Conservation (phyloP, 2,888 invertebrate species). For the Caradrina kadenii region DNA sequence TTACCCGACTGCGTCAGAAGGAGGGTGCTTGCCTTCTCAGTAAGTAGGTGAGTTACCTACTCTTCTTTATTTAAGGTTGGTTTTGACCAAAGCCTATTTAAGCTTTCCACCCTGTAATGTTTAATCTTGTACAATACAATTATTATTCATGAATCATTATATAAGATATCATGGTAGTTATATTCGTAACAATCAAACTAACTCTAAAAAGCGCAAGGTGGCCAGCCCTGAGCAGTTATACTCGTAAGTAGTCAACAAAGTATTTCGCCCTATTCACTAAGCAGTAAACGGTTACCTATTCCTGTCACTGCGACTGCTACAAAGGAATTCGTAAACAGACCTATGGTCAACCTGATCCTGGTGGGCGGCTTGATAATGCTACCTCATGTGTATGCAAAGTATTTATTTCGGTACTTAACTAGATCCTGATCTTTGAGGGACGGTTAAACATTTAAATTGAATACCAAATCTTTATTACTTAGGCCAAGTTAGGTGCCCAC, state of each 20-base stretch:
- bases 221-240: background rate
- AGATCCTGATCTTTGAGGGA: slow-evolving; percentile 33
- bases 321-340: too few relatives aligned
- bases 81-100: background rate
- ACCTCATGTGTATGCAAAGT: slow-evolving; percentile 1
- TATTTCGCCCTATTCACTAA: too few relatives aligned
- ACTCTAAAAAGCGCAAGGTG: slow-evolving; percentile 4
- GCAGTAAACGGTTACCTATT: too few relatives aligned
- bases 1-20: too few relatives aligned
- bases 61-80: too few relatives aligned
- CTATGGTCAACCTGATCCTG: background rate
- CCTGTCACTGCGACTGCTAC: too few relatives aligned
- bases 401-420: background rate
- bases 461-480: slow-evolving; percentile 28
- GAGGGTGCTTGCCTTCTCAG: too few relatives aligned
- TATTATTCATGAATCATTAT: background rate
- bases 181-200: background rate
- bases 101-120: background rate
- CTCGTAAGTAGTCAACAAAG: background rate
- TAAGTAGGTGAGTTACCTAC: too few relatives aligned
- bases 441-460: slow-evolving; percentile 21
- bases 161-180: background rate
- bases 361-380: background rate
- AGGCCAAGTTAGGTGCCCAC: slow-evolving; percentile 44
- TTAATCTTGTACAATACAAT: background rate